These are phyloP conservation scores for Vanessa cardui DNA, from an alignment of 2,888 invertebrate genomes.

Conservation along the genomic window DNA sequence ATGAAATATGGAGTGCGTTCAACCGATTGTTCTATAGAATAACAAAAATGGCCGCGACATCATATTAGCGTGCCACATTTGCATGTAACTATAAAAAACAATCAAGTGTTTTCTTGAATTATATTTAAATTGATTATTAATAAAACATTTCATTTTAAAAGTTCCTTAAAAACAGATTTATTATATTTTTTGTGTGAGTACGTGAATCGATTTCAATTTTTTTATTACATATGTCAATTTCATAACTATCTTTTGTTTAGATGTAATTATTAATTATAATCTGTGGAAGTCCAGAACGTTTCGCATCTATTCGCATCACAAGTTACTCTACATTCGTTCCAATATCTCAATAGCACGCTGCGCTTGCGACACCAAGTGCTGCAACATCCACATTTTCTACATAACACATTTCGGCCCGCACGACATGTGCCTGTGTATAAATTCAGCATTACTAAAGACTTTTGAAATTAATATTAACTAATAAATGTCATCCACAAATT, in stretches of 20 bases:
- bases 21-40: constrained; percentile 43
- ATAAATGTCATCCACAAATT: constrained; percentile 14
- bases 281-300: constrained; percentile 8
- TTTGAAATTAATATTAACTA: constrained; percentile 31
- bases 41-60: constrained; percentile 3
- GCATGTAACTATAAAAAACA: background rate
- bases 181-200: no score
- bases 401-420: constrained; percentile 27
- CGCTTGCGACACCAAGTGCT: constrained; percentile 26
- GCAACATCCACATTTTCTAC: constrained; percentile 38
- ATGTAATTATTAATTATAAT: background rate
- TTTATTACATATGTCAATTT: background rate
- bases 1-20: constrained; percentile 36
- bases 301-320: constrained; percentile 19
- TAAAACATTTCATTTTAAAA: no score
- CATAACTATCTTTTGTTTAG: background rate
- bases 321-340: constrained; percentile 30
- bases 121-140: background rate
- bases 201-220: background rate
- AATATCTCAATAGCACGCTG: constrained; percentile 31
- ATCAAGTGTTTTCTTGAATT: background rate
- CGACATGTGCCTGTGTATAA: constrained; percentile 23
- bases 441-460: constrained; percentile 24
- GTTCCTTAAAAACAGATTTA: no score
- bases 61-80: background rate